phyloP scores from a whole-genome alignment of 2,888 invertebrate genomes.

The Euplagia quadripunctaria region DNA sequence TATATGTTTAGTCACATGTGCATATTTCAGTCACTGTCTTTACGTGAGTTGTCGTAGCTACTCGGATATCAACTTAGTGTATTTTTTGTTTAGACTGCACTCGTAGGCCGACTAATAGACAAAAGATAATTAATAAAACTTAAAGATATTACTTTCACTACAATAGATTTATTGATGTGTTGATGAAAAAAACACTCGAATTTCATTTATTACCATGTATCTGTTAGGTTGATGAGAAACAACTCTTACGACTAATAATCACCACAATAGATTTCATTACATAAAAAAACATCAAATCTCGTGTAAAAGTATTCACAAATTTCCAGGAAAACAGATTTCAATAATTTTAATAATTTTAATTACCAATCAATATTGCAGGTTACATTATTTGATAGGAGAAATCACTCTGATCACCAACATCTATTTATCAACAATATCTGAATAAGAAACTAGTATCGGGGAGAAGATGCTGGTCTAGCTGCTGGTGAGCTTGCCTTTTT shows the following conservation, averaged over 20 bases:
- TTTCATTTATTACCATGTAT: background rate
- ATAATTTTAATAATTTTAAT: background rate
- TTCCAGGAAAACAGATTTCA: background rate
- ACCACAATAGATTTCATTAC: no score
- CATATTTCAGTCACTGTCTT: background rate
- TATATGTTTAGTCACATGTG: background rate
- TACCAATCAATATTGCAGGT: background rate
- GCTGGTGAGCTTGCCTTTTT: background rate
- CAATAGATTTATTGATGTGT: background rate
- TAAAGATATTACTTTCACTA: background rate
- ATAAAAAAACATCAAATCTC: no score
- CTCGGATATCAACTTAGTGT: background rate
- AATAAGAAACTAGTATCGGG: background rate
- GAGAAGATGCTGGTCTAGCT: background rate
- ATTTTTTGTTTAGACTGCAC: slow-evolving; percentile 10
- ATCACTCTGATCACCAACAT: background rate
- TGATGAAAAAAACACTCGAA: background rate
- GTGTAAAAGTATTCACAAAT: background rate
- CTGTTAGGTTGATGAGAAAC: background rate
- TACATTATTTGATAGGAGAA: background rate
- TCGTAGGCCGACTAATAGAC: slow-evolving; percentile 29
- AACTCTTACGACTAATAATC: background rate
- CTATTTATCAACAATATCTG: no score
- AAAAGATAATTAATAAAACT: slow-evolving; percentile 29
- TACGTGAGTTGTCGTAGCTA: background rate